Conservation (phyloP, 2,797 vertebrate genomes). For the Sebastes flavidus region DNA sequence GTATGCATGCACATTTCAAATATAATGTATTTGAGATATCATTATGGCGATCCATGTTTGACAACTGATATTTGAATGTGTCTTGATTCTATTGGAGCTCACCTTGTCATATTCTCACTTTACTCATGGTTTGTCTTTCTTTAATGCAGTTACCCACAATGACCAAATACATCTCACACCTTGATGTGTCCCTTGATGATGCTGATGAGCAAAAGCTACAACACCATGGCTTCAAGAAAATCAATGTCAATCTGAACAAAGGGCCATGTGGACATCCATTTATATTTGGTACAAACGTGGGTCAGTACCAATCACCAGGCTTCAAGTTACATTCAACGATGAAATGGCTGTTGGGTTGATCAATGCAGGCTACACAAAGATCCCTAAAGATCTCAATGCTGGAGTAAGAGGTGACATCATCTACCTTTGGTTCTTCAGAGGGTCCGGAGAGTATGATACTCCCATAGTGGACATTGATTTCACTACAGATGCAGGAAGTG, state of each 20-base stretch:
- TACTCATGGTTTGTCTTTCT: too few species aligned
- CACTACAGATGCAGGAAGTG: background rate
- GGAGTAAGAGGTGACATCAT: accelerated
- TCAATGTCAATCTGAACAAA: conserved; percentile 9
- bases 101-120: too few species aligned
- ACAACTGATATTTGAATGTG: too few species aligned
- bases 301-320: background rate
- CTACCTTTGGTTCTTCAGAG: conserved; percentile 20
- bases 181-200: background rate
- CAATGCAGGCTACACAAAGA: background rate
- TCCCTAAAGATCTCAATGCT: background rate
- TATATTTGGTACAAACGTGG: conserved; percentile 15
- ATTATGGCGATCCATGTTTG: too few species aligned
- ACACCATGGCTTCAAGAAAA: background rate
- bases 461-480: conserved; percentile 6
- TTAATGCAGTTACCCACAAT: background rate
- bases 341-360: background rate
- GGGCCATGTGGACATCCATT: background rate
- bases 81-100: too few species aligned
- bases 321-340: background rate
- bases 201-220: background rate
- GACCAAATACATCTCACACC: background rate
- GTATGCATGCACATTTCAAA: too few species aligned
- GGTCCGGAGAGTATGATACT: background rate
- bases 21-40: too few species aligned